Base-by-base conservation (phyloP, 2,888 invertebrate genomes). In the Cosmia trapezina region DNA sequence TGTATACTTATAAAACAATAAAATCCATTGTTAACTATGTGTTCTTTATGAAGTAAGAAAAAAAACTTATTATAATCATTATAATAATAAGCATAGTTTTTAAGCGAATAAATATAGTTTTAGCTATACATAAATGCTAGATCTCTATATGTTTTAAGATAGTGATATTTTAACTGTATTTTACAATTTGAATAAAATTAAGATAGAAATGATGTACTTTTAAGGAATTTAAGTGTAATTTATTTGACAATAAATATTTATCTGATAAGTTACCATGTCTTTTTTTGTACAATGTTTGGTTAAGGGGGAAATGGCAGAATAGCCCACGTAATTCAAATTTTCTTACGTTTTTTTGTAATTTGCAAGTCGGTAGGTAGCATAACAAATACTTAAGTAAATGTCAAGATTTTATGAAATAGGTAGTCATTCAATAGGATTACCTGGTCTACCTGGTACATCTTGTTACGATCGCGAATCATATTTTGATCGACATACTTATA, bases 191-290 rank as follows among this genome's bases (percentile, higher is more conserved):
- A 12, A 19, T 74, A 4, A 59, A 14, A 56, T 45, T 67, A 67
- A 45, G 14, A 17, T 41, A 43, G 0, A 28, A 17, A 14, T 51
- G 14, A 47, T n/a, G 6, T 53, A n/a, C 2, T 28, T 33, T 45
- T 60, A 78, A 73, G 49, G 14, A 45, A 57, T 22, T 33, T 53
- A 60, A 41, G 33, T 79, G 70, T 84, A 83, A 84, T 67, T 84
- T 85, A 83, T 81, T 83, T 79, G 53, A 74, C 73, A 83, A 77
- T 83, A 84, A 82, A 83, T 60, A 19, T 54, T 59, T 53, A 67
- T 59, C 51, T 37, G 51, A 51, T 22, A 43, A 1, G 9, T 9
- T 28, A 5, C 33, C 63, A 57, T 45, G 11, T 74, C 64, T 72
- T 0, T 5, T 22, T 72, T 70, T 62, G 37, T 19, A 12, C 19